Percentiles rank a stretch among this genome's conserved stretches.
Evolutionary conservation across 2,888 invertebrate genomes (phyloP).

Genomic region (Ferrisia virgata): DNA sequence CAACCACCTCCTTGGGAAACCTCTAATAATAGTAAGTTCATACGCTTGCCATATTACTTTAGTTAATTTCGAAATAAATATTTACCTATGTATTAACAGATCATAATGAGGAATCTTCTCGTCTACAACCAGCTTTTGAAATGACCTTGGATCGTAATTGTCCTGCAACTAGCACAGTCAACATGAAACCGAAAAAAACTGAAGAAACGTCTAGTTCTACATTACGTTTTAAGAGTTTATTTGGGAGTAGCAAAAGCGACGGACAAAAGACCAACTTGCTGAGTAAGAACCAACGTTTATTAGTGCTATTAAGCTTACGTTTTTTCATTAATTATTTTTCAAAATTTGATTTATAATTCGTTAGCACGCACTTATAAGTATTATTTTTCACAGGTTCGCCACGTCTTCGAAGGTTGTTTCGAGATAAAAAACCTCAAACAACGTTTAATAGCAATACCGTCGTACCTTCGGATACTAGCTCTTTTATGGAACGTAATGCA

Average conservation of each 20-base stretch:
- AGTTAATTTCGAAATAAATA: background rate
- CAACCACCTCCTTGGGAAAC: slow-evolving; percentile 55
- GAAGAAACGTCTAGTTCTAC: slow-evolving; percentile 11
- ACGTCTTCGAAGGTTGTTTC: slow-evolving; percentile 53
- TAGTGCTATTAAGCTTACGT: no score
- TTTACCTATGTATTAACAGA: background rate
- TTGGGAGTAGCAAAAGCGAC: slow-evolving; percentile 31
- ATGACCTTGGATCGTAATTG: slow-evolving; percentile 38
- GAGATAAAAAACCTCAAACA: slow-evolving; percentile 50
- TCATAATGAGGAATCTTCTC: slow-evolving; percentile 31
- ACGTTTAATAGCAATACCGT: background rate
- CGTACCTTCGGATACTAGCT: background rate
- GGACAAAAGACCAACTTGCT: slow-evolving; percentile 35
- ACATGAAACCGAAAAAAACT: background rate
- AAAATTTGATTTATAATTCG: background rate
- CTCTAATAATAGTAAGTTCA: background rate
- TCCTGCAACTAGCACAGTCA: background rate
- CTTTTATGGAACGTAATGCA: background rate
- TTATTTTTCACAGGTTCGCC: slow-evolving; percentile 50
- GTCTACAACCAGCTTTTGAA: slow-evolving; percentile 43
- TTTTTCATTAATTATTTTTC: background rate
- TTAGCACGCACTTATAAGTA: background rate
- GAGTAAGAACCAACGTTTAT: background rate
- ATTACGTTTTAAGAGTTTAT: slow-evolving; percentile 29
- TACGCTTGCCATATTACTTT: background rate